phyloP scores from a whole-genome alignment of 2,797 vertebrate genomes.

The Neosilurus mollespiculum region DNA sequence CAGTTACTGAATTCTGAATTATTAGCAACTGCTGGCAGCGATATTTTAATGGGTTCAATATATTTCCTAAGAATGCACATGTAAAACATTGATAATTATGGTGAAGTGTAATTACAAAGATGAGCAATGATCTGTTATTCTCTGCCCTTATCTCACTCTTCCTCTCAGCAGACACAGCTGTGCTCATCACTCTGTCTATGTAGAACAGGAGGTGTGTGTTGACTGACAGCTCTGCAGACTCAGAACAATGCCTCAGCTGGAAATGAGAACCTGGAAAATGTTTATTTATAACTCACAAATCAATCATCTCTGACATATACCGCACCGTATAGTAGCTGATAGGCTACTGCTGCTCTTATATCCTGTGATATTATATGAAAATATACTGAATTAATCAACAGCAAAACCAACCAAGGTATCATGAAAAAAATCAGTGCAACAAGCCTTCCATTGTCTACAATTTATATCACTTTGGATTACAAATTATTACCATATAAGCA shows the following conservation, averaged over 20 bases:
- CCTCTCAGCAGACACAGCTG: slow-evolving; percentile 43
- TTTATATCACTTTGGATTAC: not conserved
- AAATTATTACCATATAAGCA: slow-evolving; percentile 15
- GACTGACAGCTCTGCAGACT: slow-evolving; percentile 54
- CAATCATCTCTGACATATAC: slow-evolving; percentile 58
- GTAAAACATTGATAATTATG: slow-evolving; percentile 21
- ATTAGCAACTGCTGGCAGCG: not conserved
- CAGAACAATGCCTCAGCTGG: slow-evolving; percentile 67
- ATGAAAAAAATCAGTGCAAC: not conserved
- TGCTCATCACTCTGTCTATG: slow-evolving; percentile 26
- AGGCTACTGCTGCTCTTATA: not conserved
- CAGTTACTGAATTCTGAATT: not conserved
- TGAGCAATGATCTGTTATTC: slow-evolving; percentile 21
- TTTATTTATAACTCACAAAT: slow-evolving; percentile 74
- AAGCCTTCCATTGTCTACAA: not conserved
- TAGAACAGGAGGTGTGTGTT: slow-evolving; percentile 39
- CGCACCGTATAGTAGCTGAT: not conserved
- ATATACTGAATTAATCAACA: not conserved
- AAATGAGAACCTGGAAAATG: slow-evolving; percentile 58
- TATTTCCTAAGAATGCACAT: slow-evolving; percentile 2
- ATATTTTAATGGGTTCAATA: slow-evolving; percentile 10
- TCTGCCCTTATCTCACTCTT: not conserved
- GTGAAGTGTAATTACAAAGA: slow-evolving; percentile 11
- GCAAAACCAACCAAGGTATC: not conserved
- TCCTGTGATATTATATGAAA: slow-evolving; percentile 42